Evolutionary conservation across 1,140 invertebrate genomes (phyloP), one percentile per base, ranked within the genome.

Genomic region (Piezodorus guildinii): DNA sequence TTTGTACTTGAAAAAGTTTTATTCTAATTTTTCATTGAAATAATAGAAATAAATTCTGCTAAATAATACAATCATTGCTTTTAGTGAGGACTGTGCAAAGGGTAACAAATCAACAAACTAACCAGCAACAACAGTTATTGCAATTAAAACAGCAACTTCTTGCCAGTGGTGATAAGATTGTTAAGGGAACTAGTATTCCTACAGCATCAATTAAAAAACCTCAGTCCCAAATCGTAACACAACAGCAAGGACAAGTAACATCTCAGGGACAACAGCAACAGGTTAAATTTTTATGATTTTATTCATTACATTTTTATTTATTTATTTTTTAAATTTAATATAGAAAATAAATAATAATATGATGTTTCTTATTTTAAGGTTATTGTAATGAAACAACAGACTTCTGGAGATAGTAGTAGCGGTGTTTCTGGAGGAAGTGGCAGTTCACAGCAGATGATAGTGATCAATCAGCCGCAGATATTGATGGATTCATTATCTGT

Each of bases 61-160:
- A n/a, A n/a, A n/a, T n/a, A 39, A 39, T 39, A 39, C 12, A 12
- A 4, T 39, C 12, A 39, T 19, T 45, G 16, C 12, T 64, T 64
- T 15, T 51, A 77, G 75, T 56, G 74, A 74, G 70, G 72, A 76
- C 63, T 9, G 62, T 68, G 8, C 63, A 63, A 23, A 54, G 54
- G 27, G 30, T 62, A 8, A 23, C 51, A 60, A 34, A 62, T 66
- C 43, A 62, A 65, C 19, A 10, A 56, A 14, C 52, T 9, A 15
- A 4, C 17, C 52, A 56, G 23, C 52, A 56, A 52, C 63, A 69
- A 49, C 69, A 69, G 45, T 51, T 69, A n/a, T 46, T 69, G 46
- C 60, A 67, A 45, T 44, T 69, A n/a, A 69, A 69, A 34, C 68
- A 69, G 56, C 64, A 63, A 34, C 51, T 67, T 51, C 46, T 68